phyloP scores from a whole-genome alignment of 2,888 invertebrate genomes.

The Schizotus pectinicornis region DNA sequence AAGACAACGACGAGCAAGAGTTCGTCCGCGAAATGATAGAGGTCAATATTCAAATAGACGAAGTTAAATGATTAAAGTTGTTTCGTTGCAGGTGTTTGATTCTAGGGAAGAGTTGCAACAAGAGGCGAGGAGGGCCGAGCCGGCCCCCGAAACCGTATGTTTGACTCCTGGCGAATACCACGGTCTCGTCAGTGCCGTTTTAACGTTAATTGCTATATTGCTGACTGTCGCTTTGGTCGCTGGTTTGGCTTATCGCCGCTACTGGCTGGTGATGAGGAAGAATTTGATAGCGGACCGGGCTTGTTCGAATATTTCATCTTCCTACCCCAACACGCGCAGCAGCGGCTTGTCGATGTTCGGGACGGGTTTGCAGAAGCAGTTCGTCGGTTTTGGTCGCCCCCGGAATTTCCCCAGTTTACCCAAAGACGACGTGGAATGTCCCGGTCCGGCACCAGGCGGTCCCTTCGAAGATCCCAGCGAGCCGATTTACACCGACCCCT shows the following conservation, averaged over 20 bases:
- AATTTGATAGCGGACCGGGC: slow-evolving; percentile 64
- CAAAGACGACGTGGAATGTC: slow-evolving; percentile 51
- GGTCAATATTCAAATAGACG: slow-evolving; percentile 58
- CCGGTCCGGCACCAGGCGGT: slow-evolving; percentile 51
- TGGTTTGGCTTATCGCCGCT: slow-evolving; percentile 78
- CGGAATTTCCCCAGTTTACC: slow-evolving; percentile 50
- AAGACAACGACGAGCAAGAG: slow-evolving; percentile 63
- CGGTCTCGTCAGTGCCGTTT: slow-evolving; percentile 79
- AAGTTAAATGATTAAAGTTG: neutral
- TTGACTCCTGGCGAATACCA: slow-evolving; percentile 85
- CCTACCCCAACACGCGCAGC: slow-evolving; percentile 57
- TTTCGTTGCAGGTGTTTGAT: slow-evolving; percentile 73
- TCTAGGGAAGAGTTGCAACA: slow-evolving; percentile 74
- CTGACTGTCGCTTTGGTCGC: slow-evolving; percentile 76
- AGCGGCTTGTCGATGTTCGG: slow-evolving; percentile 69
- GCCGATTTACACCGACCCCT: slow-evolving; percentile 92
- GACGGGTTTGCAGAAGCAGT: slow-evolving; percentile 71
- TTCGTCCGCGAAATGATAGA: slow-evolving; percentile 90
- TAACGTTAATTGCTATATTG: slow-evolving; percentile 75
- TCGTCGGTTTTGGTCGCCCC: slow-evolving; percentile 46
- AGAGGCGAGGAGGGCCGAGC: slow-evolving; percentile 71
- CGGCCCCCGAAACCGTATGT: slow-evolving; percentile 75
- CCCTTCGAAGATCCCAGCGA: slow-evolving; percentile 88
- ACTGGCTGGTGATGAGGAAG: slow-evolving; percentile 79
- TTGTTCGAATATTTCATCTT: slow-evolving; percentile 55